phyloP scores from a whole-genome alignment of 2,797 vertebrate genomes.

The Nannoperca australis region DNA sequence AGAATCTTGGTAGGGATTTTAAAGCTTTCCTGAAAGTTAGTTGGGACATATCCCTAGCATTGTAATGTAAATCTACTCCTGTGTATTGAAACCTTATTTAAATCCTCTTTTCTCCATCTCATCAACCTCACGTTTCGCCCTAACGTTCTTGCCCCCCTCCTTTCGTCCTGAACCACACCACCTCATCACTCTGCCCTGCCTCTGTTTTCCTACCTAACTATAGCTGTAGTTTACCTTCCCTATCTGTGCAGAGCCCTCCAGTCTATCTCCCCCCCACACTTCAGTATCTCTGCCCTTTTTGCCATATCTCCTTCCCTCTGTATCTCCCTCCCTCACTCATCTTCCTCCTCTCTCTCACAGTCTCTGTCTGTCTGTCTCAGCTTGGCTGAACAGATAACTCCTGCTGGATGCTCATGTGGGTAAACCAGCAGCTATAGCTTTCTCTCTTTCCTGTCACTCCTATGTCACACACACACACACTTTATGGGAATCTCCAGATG shows the following conservation, averaged over 20 bases:
- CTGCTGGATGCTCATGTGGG: conserved; percentile 49
- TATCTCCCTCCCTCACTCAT: conserved; percentile 57
- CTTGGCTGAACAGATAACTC: conserved; percentile 78
- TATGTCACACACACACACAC: conserved; percentile 19
- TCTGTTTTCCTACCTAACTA: conserved; percentile 34
- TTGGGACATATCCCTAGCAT: neutral
- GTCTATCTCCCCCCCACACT: conserved; percentile 63
- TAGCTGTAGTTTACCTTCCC: conserved; percentile 57
- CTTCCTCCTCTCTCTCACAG: conserved; percentile 38
- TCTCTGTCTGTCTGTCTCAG: conserved; percentile 63
- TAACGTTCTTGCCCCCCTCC: neutral
- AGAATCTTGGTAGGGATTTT: neutral
- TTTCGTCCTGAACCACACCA: conserved; percentile 17
- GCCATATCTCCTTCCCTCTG: conserved; percentile 53
- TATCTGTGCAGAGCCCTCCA: conserved; percentile 55
- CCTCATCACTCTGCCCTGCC: neutral
- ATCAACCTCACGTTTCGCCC: conserved; percentile 11
- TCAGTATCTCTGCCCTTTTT: conserved; percentile 61
- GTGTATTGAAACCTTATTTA: neutral
- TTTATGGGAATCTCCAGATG: conserved; percentile 61
- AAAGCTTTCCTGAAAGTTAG: neutral
- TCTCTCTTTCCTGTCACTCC: conserved; percentile 27
- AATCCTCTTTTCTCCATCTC: conserved; percentile 16
- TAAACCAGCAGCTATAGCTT: conserved; percentile 45
- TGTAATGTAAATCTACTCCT: neutral